A percentile compares a stretch with the other conserved stretches of the same genome.
These are phyloP conservation scores for Prionailurus viverrinus DNA, from an alignment of 2,113 vertebrate genomes.

Conservation along the genomic window DNA sequence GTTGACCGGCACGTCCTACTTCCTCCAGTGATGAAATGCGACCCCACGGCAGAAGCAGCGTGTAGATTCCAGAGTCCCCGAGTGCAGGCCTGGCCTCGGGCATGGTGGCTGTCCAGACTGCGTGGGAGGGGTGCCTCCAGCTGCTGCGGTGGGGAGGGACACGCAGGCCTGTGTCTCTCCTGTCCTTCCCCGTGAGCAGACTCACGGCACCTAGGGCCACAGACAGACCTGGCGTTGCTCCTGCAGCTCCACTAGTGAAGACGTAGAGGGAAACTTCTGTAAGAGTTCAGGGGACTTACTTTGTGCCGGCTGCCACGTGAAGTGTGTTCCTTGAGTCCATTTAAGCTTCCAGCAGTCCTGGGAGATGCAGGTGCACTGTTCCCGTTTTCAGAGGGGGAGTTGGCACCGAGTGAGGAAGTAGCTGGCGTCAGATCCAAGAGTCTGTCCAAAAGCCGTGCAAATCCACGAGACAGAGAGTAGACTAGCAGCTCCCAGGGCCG, in stretches of 20 bases:
- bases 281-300: not conserved
- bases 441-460: not conserved
- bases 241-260: not conserved
- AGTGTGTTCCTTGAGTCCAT: too few species aligned
- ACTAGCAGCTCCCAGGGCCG: not conserved
- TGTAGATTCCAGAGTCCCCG: not conserved
- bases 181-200: too few species aligned
- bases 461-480: not conserved
- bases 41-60: not conserved
- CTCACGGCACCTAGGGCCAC: not conserved
- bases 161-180: not conserved
- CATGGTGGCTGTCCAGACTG: not conserved
- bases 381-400: not conserved
- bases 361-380: not conserved
- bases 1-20: not conserved
- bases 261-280: not conserved
- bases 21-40: not conserved
- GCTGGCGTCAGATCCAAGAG: not conserved
- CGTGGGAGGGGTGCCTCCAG: not conserved
- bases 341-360: not conserved
- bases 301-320: not conserved
- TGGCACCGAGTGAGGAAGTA: not conserved
- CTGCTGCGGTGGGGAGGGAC: not conserved
- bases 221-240: not conserved
- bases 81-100: not conserved